Base-by-base conservation (phyloP, 2,888 invertebrate species). In the Drosophila neonasuta region DNA sequence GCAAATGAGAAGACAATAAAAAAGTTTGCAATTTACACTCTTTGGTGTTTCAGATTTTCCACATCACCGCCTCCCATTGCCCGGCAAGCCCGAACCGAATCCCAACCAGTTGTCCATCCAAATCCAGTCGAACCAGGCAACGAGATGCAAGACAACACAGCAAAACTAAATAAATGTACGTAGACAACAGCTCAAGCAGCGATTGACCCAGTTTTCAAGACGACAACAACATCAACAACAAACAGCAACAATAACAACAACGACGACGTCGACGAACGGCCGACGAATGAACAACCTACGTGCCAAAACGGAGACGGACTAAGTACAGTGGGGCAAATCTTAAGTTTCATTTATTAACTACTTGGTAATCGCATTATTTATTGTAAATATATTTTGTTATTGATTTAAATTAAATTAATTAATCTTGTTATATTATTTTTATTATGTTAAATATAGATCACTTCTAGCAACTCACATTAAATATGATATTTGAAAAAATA, bases 161-260 rank as follows among this genome's bases (percentile, higher is more conserved):
- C 48, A 61, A 55, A 68, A 65, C 64, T 50, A 77, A 69, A 74
- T 66, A 75, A 73, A 71, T 68, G 58, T 59, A 71, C 68, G 73
- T 72, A 68, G 60, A 71, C 74, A 80, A 74, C 69, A 68, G 68
- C 57, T 67, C 74, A 77, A 87, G 75, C 85, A 88, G 88, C 88
- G 89, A 89, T 87, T 89, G 89, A 89, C 90, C 90, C 86, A 90
- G 89, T 90, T 90, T 89, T 88, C 79, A 86, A 87, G 86, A 88
- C 89, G 84, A 85, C 89, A 85, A 86, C 70, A 64, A 61, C 67
- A 29, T 49, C 63, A 50, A 44, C 74, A 20, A 48, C 54, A 20
- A 52, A 55, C 49, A n/a, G 48, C 86, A 74, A 77, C 85, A 74
- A 81, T 51, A 20, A 36, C 59, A 32, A 30, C 61, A 13, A 56